Conservation (phyloP, 2,888 invertebrate species). For the Ochropacha duplaris region DNA sequence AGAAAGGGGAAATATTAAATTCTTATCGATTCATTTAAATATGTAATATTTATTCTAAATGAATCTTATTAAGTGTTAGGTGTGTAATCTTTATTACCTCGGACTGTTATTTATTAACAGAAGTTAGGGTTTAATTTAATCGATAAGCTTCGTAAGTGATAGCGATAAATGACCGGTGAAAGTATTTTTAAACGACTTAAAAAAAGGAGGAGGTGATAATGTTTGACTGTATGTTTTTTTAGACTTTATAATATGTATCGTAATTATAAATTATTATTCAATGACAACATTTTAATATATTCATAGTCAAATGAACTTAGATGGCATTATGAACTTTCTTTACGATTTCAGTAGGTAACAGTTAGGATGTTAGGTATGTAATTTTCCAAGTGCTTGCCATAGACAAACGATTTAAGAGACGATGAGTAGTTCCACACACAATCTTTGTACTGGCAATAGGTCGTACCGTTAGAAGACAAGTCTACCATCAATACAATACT, state of each 20-base stretch:
- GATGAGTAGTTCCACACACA: slow-evolving; percentile 3
- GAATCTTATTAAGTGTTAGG: background rate
- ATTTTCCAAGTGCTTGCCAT: slow-evolving; percentile 20
- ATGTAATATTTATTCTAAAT: background rate
- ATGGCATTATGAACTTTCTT: no score
- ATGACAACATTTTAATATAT: background rate
- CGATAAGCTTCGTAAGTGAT: background rate
- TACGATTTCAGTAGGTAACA: no score
- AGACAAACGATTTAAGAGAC: slow-evolving; percentile 20
- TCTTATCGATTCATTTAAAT: background rate
- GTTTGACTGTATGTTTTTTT: no score
- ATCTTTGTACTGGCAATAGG: slow-evolving; percentile 19
- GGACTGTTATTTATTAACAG: background rate
- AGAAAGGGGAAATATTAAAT: background rate
- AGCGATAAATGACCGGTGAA: background rate
- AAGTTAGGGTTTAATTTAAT: background rate
- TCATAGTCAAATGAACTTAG: background rate
- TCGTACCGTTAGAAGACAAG: slow-evolving; percentile 31
- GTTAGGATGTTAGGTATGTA: background rate
- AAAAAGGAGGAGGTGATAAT: no score
- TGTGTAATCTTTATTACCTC: background rate
- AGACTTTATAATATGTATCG: no score
- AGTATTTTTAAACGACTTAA: no score
- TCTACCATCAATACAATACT: background rate
- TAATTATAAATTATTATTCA: background rate